Evolutionary conservation across 92 coral and sea anemone genomes (phyloP), one percentile per base, ranked within the genome.

Genomic region (Zoanthus solanderi): DNA sequence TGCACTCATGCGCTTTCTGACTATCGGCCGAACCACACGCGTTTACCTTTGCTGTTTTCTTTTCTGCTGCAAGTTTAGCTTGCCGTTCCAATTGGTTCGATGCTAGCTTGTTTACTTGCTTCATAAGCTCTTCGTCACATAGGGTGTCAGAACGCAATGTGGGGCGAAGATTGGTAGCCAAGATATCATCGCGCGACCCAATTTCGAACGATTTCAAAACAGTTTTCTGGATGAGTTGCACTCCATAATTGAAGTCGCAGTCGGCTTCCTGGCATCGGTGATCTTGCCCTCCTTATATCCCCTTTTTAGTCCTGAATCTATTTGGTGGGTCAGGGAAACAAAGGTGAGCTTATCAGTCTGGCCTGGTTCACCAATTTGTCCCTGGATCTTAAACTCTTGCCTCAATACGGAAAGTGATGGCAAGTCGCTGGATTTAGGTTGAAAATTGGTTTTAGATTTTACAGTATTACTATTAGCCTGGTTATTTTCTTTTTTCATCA

Each of bases 221-320:
- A 7, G 90, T 91, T 60, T 88, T 88, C 73, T 85, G 93, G 46
- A 94, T 87, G 65, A 93, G 87, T 1, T 68, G 86, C 0, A 42
- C 63, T 60, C 93, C 93, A 87, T 94, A 89, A 84, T 79, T 91
- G 68, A 88, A 89, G 72, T 93, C 93, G 32, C 94, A 86, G 88
- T 91, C 90, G 5, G 90, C 93, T 48, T 93, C 94, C 83, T 87
- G 0, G 93, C 84, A 52, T 88, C 90, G 0, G 76, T 73, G 37
- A 88, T 90, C 14, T 93, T 90, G 6, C 30, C 74, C 53, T 88
- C 92, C 17, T 81, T 76, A 53, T 90, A 88, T 9, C 84, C 91
- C 54, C 90, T 78, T 69, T 88, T 90, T 12, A 93, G 73, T 11
- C 92, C 91, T 2, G 91, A 90, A 53, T 93, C 93, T 0, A 86